Percentiles rank a stretch among this genome's conserved stretches.
Conservation (phyloP, 2,797 vertebrate species). For the Anabacerthia variegaticeps region DNA sequence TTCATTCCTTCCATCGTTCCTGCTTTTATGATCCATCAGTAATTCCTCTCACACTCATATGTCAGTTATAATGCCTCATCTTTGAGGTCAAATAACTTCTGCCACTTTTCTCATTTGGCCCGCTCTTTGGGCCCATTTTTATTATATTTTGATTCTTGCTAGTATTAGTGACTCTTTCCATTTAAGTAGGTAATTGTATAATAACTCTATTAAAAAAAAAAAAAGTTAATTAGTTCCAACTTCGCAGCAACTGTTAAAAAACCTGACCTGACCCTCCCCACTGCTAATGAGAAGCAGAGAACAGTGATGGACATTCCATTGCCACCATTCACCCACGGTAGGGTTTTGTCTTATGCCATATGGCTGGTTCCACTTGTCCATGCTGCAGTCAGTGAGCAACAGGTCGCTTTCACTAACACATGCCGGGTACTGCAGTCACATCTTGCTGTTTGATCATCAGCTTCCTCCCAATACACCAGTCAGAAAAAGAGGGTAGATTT, state of each 20-base stretch:
- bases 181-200: not conserved
- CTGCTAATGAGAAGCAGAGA: not conserved
- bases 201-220: not conserved
- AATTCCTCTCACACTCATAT: not conserved
- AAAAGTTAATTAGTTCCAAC: not conserved
- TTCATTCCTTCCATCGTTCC: not conserved
- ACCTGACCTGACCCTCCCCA: not conserved
- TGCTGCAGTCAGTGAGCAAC: not conserved
- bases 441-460: not conserved
- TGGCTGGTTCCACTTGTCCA: not conserved
- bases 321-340: accelerated
- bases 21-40: not conserved
- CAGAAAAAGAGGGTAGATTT: accelerated
- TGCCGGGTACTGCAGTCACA: no score
- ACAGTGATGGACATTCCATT: not conserved
- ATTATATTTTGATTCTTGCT: not conserved
- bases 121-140: not conserved
- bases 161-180: slow-evolving; percentile 11
- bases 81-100: not conserved
- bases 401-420: not conserved
- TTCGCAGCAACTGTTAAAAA: not conserved
- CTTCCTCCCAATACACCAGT: not conserved
- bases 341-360: not conserved
- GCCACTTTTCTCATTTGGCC: not conserved
- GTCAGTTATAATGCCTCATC: not conserved